These are phyloP conservation scores for Mythimna ferrago DNA, from an alignment of 2,888 invertebrate species.

Conservation along the genomic window DNA sequence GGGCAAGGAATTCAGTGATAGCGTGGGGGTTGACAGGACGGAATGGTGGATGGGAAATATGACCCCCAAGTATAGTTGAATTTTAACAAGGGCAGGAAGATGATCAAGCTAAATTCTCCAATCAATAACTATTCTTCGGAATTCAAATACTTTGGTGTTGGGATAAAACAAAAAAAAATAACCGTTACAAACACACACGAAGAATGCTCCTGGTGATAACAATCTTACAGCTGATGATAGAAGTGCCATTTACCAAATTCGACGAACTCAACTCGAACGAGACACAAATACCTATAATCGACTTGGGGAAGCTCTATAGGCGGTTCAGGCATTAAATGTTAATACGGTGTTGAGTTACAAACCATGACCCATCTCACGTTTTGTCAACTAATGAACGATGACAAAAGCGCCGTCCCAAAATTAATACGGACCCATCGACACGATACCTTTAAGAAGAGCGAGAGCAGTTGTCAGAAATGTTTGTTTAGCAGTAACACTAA, in stretches of 20 bases:
- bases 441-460: not conserved
- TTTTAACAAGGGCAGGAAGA: not conserved
- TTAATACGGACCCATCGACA: not conserved
- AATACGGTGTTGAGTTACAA: conserved; percentile 25
- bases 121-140: not conserved
- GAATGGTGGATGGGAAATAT: not conserved
- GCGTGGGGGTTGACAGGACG: not conserved
- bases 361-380: conserved; percentile 6
- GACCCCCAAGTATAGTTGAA: not conserved
- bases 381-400: conserved; percentile 19
- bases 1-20: not conserved
- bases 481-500: not conserved
- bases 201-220: not conserved
- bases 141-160: not conserved
- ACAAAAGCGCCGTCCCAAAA: not conserved
- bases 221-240: not conserved
- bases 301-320: not conserved
- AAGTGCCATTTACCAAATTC: not conserved
- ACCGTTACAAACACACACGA: not conserved
- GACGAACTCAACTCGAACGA: not conserved
- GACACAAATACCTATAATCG: not conserved
- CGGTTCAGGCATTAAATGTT: not conserved
- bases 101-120: not conserved
- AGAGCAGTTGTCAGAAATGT: not conserved
- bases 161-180: not conserved